Percentiles rank a stretch among this genome's conserved stretches.
Evolutionary conservation across 1,140 invertebrate species (phyloP).

Genomic region (Temnothorax longispinosus): DNA sequence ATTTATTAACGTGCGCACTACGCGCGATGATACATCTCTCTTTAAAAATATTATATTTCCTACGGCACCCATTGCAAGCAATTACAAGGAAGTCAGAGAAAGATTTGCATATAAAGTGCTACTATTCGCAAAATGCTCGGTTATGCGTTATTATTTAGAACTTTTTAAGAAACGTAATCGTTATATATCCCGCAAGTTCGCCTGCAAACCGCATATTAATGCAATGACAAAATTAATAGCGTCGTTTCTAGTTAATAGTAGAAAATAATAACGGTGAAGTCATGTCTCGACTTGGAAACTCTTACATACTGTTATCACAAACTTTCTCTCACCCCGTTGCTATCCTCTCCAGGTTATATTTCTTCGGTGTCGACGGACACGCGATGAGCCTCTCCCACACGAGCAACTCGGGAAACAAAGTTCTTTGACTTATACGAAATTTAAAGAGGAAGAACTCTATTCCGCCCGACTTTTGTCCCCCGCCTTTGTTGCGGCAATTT

Average conservation of each 20-base stretch:
- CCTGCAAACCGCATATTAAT: conserved; percentile 35
- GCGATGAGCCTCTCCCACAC: conserved; percentile 64
- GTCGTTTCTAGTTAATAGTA: conserved; percentile 55
- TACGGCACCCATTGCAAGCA: background rate
- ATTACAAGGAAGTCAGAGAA: conserved; percentile 22
- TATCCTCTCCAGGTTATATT: conserved; percentile 59
- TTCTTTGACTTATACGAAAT: conserved; percentile 54
- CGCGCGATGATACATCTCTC: background rate
- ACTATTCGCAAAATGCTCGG: conserved; percentile 41
- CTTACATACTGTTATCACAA: conserved; percentile 63
- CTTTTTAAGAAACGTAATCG: conserved; percentile 47
- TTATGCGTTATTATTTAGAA: conserved; percentile 21
- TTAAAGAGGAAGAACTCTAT: conserved; percentile 49
- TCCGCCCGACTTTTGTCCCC: conserved; percentile 36
- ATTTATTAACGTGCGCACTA: background rate
- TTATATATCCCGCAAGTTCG: conserved; percentile 47
- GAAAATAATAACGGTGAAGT: conserved; percentile 54
- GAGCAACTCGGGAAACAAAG: conserved; percentile 63
- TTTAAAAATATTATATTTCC: conserved; percentile 37
- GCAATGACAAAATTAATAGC: conserved; percentile 64
- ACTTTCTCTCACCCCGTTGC: conserved; percentile 51
- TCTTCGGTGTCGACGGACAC: conserved; percentile 71
- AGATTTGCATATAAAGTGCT: conserved; percentile 52
- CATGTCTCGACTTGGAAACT: conserved; percentile 67
- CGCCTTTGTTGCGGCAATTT: conserved; percentile 5